These are phyloP conservation scores for Laupala kohalensis DNA, from an alignment of 1,140 invertebrate species.

Conservation along the genomic window DNA sequence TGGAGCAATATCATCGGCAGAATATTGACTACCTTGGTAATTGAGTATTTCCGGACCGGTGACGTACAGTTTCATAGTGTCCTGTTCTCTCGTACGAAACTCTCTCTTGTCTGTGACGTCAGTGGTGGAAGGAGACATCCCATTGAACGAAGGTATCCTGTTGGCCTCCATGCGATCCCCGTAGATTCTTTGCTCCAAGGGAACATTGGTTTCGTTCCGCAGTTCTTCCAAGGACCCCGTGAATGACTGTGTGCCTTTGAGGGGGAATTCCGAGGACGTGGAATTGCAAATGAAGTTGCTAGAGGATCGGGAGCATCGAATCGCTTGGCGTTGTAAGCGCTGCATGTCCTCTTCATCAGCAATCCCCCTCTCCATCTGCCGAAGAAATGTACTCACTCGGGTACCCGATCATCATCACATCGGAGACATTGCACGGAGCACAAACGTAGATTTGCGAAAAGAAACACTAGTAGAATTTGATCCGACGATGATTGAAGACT, in stretches of 20 bases:
- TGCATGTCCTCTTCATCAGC: background rate
- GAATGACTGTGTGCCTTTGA: background rate
- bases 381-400: too few relatives aligned
- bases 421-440: too few relatives aligned
- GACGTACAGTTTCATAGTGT: background rate
- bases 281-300: background rate
- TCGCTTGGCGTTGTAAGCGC: background rate
- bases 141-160: background rate
- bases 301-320: background rate
- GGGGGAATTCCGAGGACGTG: background rate
- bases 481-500: background rate
- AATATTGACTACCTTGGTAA: slow-evolving; percentile 28
- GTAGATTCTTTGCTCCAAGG: background rate
- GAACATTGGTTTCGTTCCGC: background rate
- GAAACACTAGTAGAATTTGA: background rate
- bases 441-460: background rate
- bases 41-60: slow-evolving; percentile 3
- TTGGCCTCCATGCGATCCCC: background rate
- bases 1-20: slow-evolving; percentile 31
- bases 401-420: too few relatives aligned
- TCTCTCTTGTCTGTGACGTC: background rate
- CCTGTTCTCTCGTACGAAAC: background rate
- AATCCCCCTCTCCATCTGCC: background rate
- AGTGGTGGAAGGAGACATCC: background rate
- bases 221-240: background rate